These are phyloP conservation scores for Leptinotarsa haldemani DNA, from an alignment of 2,888 invertebrate species.

Conservation along the genomic window DNA sequence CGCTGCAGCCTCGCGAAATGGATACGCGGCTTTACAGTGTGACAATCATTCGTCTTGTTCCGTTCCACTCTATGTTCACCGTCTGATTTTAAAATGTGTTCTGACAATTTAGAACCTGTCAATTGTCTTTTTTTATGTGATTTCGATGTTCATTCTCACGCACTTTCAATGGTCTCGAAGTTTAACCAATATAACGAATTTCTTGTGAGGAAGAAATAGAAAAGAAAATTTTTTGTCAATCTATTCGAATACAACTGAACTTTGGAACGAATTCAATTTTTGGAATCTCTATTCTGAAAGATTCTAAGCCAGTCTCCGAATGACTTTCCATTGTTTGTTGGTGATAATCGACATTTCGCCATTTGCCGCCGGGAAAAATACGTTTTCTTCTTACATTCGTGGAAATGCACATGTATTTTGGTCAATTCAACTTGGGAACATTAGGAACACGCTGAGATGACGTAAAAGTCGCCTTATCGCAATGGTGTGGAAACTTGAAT, in stretches of 20 bases:
- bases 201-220: neutral
- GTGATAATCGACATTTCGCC: neutral
- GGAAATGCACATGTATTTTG: neutral
- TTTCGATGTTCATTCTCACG: too few relatives aligned
- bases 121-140: too few relatives aligned
- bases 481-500: neutral
- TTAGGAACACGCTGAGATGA: conserved; percentile 7
- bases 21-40: too few relatives aligned
- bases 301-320: neutral
- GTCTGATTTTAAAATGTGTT: too few relatives aligned
- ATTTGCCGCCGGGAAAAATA: neutral
- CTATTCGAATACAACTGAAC: neutral
- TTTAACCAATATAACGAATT: neutral
- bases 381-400: neutral
- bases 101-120: too few relatives aligned
- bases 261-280: neutral
- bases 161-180: too few relatives aligned
- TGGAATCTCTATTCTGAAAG: neutral
- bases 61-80: too few relatives aligned
- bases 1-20: too few relatives aligned
- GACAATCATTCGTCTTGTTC: too few relatives aligned
- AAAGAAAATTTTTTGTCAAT: neutral
- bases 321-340: neutral
- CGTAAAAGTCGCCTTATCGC: neutral
- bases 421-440: neutral